Percentiles rank a stretch among this genome's conserved stretches.
phyloP scores from a whole-genome alignment of 1,140 invertebrate genomes.

The Ceratitis capitata region DNA sequence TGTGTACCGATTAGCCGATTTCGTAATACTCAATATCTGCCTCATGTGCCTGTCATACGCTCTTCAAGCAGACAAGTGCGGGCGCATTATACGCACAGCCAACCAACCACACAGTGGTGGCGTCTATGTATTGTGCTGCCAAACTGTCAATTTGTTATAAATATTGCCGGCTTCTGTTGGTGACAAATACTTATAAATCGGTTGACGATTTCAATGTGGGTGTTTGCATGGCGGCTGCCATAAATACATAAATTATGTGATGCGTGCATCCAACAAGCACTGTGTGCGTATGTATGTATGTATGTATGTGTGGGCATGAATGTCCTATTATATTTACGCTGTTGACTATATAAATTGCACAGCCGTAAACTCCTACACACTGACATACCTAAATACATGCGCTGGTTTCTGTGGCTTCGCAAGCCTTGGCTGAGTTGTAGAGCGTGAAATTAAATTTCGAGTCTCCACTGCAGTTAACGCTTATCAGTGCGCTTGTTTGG shows the following conservation, averaged over 20 bases:
- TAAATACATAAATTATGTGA: too few species aligned
- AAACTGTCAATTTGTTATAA: not conserved
- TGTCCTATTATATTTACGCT: too few species aligned
- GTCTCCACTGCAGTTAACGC: not conserved
- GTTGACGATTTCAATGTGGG: too few species aligned
- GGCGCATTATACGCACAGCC: not conserved
- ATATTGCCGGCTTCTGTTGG: not conserved
- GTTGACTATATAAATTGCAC: too few species aligned
- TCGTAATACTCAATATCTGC: not conserved
- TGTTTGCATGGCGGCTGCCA: too few species aligned
- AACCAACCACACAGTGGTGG: not conserved
- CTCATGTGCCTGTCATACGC: not conserved
- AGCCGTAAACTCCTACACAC: too few species aligned
- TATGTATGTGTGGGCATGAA: too few species aligned
- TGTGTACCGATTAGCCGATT: not conserved
- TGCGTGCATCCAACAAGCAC: too few species aligned
- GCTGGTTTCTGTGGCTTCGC: not conserved
- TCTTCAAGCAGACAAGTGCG: not conserved
- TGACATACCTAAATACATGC: not conserved
- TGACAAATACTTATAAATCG: not conserved
- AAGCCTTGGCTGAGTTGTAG: not conserved
- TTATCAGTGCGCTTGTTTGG: too few species aligned
- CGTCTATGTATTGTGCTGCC: not conserved
- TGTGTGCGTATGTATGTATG: too few species aligned
- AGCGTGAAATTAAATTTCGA: not conserved